These are phyloP conservation scores for Eupithecia dodoneata DNA, from an alignment of 2,888 invertebrate genomes.

Conservation along the genomic window DNA sequence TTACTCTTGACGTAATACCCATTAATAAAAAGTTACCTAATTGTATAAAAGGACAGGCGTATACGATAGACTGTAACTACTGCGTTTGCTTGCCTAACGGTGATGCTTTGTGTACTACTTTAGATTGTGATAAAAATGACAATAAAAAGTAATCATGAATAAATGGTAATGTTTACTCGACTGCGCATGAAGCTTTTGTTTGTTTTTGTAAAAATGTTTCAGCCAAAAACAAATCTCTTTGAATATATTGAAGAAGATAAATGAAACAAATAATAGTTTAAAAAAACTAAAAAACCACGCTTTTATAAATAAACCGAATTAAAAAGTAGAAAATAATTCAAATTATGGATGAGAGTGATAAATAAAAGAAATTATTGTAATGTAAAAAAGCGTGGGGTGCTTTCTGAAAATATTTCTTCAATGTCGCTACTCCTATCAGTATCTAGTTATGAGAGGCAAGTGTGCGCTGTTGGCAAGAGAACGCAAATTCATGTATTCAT, in stretches of 20 bases:
- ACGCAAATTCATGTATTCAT: too few species aligned
- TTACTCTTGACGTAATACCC: conserved; percentile 63
- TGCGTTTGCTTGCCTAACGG: conserved; percentile 70
- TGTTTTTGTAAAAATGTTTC: not conserved
- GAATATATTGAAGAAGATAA: not conserved
- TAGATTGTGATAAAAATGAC: conserved; percentile 49
- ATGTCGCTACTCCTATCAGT: too few species aligned
- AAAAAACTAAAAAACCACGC: too few species aligned
- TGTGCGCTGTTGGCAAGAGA: too few species aligned
- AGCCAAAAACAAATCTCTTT: not conserved
- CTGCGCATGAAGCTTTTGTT: not conserved
- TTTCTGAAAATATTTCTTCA: too few species aligned
- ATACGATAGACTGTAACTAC: conserved; percentile 67
- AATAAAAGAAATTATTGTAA: too few species aligned
- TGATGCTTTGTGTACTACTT: conserved; percentile 69
- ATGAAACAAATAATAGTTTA: not conserved
- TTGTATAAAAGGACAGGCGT: conserved; percentile 64
- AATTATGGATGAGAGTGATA: too few species aligned
- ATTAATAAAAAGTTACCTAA: conserved; percentile 50
- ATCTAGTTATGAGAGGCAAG: too few species aligned
- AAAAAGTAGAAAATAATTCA: too few species aligned
- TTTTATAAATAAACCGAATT: too few species aligned
- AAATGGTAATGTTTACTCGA: not conserved
- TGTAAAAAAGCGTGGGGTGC: too few species aligned
- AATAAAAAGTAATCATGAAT: not conserved